Evolutionary conservation across 1,140 invertebrate species (phyloP).

Genomic region (Polyergus mexicanus): DNA sequence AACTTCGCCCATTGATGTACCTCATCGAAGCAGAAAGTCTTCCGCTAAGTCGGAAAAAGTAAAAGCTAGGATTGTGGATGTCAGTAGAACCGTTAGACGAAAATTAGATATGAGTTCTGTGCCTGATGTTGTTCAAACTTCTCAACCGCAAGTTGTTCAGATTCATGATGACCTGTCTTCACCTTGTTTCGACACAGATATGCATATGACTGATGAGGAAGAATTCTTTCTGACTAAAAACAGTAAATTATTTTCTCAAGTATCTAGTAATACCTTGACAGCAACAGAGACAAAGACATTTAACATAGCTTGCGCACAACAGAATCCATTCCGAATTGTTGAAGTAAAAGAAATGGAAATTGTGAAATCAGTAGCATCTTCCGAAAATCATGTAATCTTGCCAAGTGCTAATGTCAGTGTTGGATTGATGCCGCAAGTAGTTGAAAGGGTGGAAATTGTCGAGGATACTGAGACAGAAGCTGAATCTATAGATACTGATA

Average conservation of each 20-base stretch:
- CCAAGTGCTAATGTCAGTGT: conserved; percentile 82
- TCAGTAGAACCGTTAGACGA: conserved; percentile 79
- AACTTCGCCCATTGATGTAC: conserved; percentile 74
- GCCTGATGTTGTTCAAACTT: conserved; percentile 82
- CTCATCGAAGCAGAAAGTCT: conserved; percentile 78
- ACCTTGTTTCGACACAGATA: conserved; percentile 64
- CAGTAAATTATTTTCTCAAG: conserved; percentile 90
- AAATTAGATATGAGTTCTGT: conserved; percentile 81
- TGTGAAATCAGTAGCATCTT: conserved; percentile 84
- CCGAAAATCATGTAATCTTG: conserved; percentile 84
- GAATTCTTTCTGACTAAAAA: conserved; percentile 89
- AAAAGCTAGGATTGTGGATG: conserved; percentile 76
- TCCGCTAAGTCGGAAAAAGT: conserved; percentile 75
- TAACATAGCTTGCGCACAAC: conserved; percentile 68
- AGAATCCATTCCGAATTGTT: conserved; percentile 86
- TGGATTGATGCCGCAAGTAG: conserved; percentile 84
- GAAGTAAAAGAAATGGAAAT: conserved; percentile 88
- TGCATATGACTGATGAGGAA: conserved; percentile 78
- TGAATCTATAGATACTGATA: conserved; percentile 87
- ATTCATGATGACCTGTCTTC: conserved; percentile 69
- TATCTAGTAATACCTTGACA: conserved; percentile 87
- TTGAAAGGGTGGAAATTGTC: conserved; percentile 87
- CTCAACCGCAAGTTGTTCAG: conserved; percentile 74
- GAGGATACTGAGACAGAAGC: conserved; percentile 87
- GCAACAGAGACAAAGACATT: conserved; percentile 72